These are phyloP conservation scores for Todiramphus saurophagus DNA, from an alignment of 2,113 vertebrate species.

Conservation along the genomic window DNA sequence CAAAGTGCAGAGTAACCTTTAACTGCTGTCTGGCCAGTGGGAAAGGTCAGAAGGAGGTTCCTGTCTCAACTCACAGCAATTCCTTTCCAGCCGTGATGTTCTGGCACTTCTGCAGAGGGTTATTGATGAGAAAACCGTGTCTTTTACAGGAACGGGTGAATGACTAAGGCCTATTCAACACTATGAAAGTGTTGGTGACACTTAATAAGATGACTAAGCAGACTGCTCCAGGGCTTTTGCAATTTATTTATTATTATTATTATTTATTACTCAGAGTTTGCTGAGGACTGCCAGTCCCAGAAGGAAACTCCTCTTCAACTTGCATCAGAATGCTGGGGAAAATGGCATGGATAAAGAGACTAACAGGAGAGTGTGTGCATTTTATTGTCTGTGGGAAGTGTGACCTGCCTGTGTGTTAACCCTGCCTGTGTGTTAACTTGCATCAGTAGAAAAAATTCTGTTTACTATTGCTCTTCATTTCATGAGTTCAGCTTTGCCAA, in stretches of 20 bases:
- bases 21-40: background rate
- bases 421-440: background rate
- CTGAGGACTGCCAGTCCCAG: conserved; percentile 8
- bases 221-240: background rate
- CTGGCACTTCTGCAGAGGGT: background rate
- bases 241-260: conserved; percentile 44
- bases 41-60: background rate
- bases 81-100: background rate
- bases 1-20: background rate
- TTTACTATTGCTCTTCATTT: background rate
- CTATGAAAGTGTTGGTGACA: conserved; percentile 53
- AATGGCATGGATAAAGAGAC: background rate
- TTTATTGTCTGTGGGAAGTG: background rate
- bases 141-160: conserved; percentile 18
- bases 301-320: conserved; percentile 1
- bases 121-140: conserved; percentile 46
- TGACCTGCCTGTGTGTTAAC: background rate
- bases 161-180: conserved; percentile 16
- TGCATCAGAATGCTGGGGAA: background rate
- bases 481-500: background rate
- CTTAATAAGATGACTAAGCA: conserved; percentile 63
- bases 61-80: background rate
- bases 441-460: background rate
- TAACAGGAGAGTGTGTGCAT: background rate
- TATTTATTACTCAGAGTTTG: conserved; percentile 56